Base-by-base conservation (phyloP, 2,797 vertebrate species). In the Epinephelus coioides region DNA sequence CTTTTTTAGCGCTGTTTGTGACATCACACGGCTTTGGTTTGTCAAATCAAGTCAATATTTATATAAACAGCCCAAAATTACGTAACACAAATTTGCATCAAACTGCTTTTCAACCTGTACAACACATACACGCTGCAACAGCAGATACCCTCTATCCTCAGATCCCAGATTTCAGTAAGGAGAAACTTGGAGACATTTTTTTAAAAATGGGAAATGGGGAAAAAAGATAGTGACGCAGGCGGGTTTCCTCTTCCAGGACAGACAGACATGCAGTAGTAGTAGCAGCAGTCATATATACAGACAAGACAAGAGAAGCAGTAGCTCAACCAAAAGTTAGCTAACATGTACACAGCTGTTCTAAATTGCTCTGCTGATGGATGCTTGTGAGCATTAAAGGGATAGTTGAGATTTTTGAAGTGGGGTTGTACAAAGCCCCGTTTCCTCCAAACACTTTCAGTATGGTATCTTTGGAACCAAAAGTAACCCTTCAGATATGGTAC, bases 311-410 rank as follows among this genome's bases (percentile, higher is more conserved):
- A 43, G 50, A 34, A n/a, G 61, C 14, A 30, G 8, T 56, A 13
- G 27, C 5, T 1, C 27, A 30, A 30, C 27, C 27, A 30, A 5
- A 30, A 30, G 27, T 30, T 30, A 10, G 19, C 69, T 53, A 46
- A 12, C 5, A 2, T 40, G 25, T 12, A 50, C 27, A 27, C 61
- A 3, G 38, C 49, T n/a, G 76, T 49, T n/a, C 57, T 47, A 44
- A 79, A 70, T 15, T 60, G 63, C 73, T 64, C 50, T 55, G 50
- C 82, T 62, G 60, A 65, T 40, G 55, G 68, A 76, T 23, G 66
- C 73, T 55, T 1, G 61, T 30, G 43, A 79, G 67, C 80, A 75
- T 83, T 40, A 2, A 8, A 40, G 9, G 38, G 38, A 40, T 40
- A 40, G 38, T 40, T 40, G 0, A 2, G 38, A 40, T 40, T 40